Conservation (phyloP, 2,113 vertebrate genomes). For the Parus major region DNA sequence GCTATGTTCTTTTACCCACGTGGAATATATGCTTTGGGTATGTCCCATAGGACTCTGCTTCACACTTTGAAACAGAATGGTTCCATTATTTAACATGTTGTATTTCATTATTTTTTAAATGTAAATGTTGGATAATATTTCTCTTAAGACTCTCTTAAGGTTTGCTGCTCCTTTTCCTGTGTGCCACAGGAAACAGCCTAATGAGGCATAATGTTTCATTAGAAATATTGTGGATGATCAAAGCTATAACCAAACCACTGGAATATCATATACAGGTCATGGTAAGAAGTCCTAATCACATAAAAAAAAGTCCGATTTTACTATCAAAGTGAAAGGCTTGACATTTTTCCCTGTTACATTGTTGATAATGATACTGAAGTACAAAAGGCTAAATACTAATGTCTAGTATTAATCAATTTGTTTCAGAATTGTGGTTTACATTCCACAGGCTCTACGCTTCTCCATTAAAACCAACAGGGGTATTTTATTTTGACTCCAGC, state of each 20-base stretch:
- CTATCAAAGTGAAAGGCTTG: background rate
- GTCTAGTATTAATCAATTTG: background rate
- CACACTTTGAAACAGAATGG: background rate
- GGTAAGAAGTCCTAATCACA: background rate
- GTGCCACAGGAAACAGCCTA: background rate
- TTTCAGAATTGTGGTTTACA: background rate
- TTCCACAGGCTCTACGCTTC: background rate
- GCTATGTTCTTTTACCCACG: background rate
- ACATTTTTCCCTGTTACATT: background rate
- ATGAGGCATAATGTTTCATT: background rate
- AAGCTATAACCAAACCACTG: background rate
- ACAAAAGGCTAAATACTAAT: background rate
- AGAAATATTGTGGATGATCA: background rate
- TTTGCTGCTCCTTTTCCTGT: background rate
- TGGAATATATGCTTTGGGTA: background rate
- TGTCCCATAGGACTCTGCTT: background rate
- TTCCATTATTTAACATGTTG: background rate
- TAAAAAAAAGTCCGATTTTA: background rate
- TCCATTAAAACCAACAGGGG: background rate
- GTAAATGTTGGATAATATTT: background rate
- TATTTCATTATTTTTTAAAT: background rate
- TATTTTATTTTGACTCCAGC: background rate
- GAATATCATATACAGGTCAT: background rate
- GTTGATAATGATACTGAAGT: background rate
- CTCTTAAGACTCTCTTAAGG: background rate